These are phyloP conservation scores for Scalopus aquaticus DNA, from an alignment of 2,113 vertebrate species.

Conservation along the genomic window DNA sequence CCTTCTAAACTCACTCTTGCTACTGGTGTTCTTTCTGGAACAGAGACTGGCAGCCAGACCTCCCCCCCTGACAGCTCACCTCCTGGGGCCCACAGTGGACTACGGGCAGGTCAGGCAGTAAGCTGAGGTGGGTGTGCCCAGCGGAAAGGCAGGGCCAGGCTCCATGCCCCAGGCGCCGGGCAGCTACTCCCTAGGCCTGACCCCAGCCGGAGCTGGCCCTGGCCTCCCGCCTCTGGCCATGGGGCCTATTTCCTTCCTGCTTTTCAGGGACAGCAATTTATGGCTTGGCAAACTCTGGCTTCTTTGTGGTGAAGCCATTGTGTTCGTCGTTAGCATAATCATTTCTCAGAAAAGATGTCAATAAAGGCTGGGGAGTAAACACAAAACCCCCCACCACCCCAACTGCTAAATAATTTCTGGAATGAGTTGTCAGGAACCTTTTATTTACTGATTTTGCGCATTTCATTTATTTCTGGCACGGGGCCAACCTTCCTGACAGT, in stretches of 20 bases:
- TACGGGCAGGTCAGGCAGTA: not conserved
- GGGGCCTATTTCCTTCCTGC: slow-evolving; percentile 16
- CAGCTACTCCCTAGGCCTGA: not conserved
- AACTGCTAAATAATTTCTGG: slow-evolving; percentile 92
- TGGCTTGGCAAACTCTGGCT: slow-evolving; percentile 61
- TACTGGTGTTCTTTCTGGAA: not conserved
- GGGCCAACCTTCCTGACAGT: slow-evolving; percentile 90
- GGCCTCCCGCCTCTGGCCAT: not conserved
- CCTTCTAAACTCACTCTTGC: not conserved
- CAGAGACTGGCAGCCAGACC: not conserved
- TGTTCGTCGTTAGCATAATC: slow-evolving; percentile 83
- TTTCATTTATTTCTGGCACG: slow-evolving; percentile 92
- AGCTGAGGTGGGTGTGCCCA: not conserved
- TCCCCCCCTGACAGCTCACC: not conserved
- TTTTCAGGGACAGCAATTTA: slow-evolving; percentile 72
- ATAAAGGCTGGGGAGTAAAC: slow-evolving; percentile 83
- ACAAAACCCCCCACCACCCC: slow-evolving; percentile 72
- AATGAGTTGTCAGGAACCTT: slow-evolving; percentile 92
- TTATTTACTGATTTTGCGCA: slow-evolving; percentile 92
- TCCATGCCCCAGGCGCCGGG: not conserved
- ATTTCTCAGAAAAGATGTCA: slow-evolving; percentile 82
- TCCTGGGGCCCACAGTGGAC: not conserved
- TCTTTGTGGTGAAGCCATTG: slow-evolving; percentile 71
- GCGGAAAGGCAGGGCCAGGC: not conserved
- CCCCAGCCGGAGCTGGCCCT: not conserved